phyloP scores from a whole-genome alignment of 2,888 invertebrate species.

The Agrotis exclamationis region DNA sequence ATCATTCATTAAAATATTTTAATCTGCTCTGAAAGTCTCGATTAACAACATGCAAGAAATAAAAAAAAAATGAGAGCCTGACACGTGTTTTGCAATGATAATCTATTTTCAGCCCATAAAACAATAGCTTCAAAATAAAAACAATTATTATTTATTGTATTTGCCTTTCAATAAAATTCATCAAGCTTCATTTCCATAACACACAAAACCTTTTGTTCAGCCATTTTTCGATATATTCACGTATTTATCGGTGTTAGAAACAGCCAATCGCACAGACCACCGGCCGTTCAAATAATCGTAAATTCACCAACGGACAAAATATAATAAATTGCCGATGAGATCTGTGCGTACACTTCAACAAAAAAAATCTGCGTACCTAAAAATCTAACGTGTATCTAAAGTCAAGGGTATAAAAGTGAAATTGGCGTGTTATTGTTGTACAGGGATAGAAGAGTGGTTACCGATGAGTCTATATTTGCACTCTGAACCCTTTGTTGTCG shows the following conservation, averaged over 20 bases:
- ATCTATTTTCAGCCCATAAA: slow-evolving; percentile 11
- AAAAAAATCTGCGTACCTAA: slow-evolving; percentile 58
- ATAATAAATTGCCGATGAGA: slow-evolving; percentile 91
- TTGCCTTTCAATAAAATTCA: slow-evolving; percentile 61
- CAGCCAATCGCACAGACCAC: slow-evolving; percentile 86
- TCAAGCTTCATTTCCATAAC: slow-evolving; percentile 62
- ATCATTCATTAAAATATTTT: background rate
- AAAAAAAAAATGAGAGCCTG: background rate
- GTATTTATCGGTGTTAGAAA: slow-evolving; percentile 87
- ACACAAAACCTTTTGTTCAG: slow-evolving; percentile 64
- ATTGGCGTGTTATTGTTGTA: slow-evolving; percentile 62
- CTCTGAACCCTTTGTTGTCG: slow-evolving; percentile 89
- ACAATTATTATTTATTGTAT: slow-evolving; percentile 46
- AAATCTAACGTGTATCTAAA: slow-evolving; percentile 63
- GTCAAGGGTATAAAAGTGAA: slow-evolving; percentile 66
- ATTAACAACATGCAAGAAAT: background rate
- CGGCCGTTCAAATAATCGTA: slow-evolving; percentile 89
- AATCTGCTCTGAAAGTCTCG: no score
- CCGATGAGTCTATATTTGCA: slow-evolving; percentile 88
- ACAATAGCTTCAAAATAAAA: slow-evolving; percentile 17
- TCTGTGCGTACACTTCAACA: slow-evolving; percentile 86
- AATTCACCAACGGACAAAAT: slow-evolving; percentile 90
- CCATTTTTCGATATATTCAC: slow-evolving; percentile 69
- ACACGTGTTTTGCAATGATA: background rate
- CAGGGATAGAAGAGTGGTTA: slow-evolving; percentile 54